phyloP scores from a whole-genome alignment of 2,797 vertebrate genomes.

The Sebastes hopkinsi region DNA sequence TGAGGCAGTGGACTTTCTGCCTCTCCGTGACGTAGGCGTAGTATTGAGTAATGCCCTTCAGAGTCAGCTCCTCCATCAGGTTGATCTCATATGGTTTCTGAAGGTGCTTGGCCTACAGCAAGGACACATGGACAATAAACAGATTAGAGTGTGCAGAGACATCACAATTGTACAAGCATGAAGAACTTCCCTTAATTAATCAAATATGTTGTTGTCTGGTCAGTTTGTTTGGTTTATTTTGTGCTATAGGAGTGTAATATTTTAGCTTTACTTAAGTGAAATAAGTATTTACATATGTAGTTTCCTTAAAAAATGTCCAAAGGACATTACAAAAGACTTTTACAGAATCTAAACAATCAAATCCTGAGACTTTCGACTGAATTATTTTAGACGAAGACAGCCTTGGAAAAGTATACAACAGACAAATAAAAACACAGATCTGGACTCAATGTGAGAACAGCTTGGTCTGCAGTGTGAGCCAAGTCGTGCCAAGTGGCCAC shows the following conservation, averaged over 20 bases:
- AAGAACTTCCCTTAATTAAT: not conserved
- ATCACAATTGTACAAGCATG: not conserved
- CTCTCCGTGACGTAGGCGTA: constrained; percentile 87
- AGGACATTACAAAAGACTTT: not conserved
- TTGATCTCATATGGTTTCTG: constrained; percentile 89
- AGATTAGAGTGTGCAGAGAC: not conserved
- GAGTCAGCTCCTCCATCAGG: constrained; percentile 89
- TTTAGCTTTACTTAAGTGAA: not conserved
- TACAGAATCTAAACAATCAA: not conserved
- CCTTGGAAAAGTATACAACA: not conserved
- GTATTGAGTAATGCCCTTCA: constrained; percentile 88
- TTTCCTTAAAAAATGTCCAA: not conserved
- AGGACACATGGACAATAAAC: not conserved
- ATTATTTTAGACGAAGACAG: not conserved
- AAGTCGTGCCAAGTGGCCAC: constrained; percentile 48
- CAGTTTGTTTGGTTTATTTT: not conserved
- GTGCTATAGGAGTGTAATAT: not conserved
- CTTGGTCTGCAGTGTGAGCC: constrained; percentile 14
- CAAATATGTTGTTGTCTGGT: not conserved
- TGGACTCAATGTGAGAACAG: constrained; percentile 14
- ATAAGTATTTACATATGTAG: not conserved
- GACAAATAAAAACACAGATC: constrained; percentile 27
- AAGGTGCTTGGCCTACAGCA: constrained; percentile 80
- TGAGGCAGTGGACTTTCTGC: constrained; percentile 87
- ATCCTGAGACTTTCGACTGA: not conserved